These are phyloP conservation scores for Blennius ocellaris DNA, from an alignment of 2,113 vertebrate species.

Conservation along the genomic window DNA sequence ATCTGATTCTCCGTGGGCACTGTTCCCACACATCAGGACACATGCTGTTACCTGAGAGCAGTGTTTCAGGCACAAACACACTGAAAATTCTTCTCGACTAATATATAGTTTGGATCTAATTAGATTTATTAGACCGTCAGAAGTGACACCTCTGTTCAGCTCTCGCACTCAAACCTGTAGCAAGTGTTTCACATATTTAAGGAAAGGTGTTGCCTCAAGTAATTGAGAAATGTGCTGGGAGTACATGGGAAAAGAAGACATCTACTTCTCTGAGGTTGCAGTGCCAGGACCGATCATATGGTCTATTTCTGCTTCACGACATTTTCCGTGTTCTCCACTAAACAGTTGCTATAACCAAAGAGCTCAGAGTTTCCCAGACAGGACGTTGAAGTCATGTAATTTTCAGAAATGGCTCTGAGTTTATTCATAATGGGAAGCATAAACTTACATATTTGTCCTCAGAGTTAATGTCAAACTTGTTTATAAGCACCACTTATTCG, in stretches of 20 bases:
- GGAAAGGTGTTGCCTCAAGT: slow-evolving; percentile 37
- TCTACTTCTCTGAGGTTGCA: slow-evolving; percentile 32
- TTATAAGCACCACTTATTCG: slow-evolving; percentile 2
- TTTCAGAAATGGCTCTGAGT: slow-evolving; percentile 2
- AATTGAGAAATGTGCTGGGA: slow-evolving; percentile 32
- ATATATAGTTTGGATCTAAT: too few relatives aligned
- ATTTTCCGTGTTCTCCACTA: slow-evolving; percentile 20
- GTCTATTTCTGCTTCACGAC: slow-evolving; percentile 30
- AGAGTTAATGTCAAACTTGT: slow-evolving; percentile 19
- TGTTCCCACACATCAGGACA: slow-evolving; percentile 54
- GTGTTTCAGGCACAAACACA: slow-evolving; percentile 1
- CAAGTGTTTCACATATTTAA: slow-evolving; percentile 36
- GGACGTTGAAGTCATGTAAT: slow-evolving; percentile 17
- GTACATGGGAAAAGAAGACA: slow-evolving; percentile 44
- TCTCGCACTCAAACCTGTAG: neutral
- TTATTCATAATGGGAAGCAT: slow-evolving; percentile 24
- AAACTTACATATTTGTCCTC: slow-evolving; percentile 10
- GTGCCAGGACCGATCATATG: slow-evolving; percentile 4
- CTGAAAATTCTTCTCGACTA: too few relatives aligned
- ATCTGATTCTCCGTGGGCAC: slow-evolving; percentile 46
- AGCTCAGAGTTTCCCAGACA: slow-evolving; percentile 33
- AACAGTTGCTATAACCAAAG: slow-evolving; percentile 48
- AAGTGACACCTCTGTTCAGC: slow-evolving; percentile 2
- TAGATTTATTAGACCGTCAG: too few relatives aligned
- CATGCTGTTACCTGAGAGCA: slow-evolving; percentile 39